Evolutionary conservation across 2,113 vertebrate genomes (phyloP).

Genomic region (Rousettus leschenaultii): DNA sequence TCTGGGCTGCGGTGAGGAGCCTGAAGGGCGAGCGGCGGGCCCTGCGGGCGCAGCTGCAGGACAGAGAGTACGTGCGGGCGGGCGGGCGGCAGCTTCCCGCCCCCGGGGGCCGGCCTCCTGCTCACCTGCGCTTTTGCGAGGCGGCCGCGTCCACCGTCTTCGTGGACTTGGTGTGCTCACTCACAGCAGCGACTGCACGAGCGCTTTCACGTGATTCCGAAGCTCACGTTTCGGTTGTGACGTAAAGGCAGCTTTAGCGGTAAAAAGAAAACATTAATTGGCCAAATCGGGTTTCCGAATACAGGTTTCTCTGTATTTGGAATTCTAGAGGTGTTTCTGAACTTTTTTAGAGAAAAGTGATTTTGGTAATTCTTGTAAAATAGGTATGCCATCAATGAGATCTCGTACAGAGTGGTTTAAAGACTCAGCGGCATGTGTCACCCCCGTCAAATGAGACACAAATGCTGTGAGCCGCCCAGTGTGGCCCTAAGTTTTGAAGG

Average conservation of each 20-base stretch:
- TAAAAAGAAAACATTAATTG: not conserved
- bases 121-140: accelerated
- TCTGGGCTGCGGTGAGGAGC: conserved; percentile 78
- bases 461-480: not conserved
- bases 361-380: not conserved
- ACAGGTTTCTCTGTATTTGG: accelerated
- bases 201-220: not conserved
- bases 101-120: too few relatives aligned
- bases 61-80: conserved; percentile 84
- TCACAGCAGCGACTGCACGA: accelerated
- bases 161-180: too few relatives aligned
- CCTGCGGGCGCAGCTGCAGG: conserved; percentile 82
- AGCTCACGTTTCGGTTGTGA: not conserved
- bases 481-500: not conserved
- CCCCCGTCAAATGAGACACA: too few relatives aligned
- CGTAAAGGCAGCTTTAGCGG: not conserved
- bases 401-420: not conserved
- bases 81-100: too few relatives aligned
- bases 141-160: not conserved
- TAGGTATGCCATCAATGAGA: not conserved
- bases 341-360: not conserved
- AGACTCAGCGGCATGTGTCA: not conserved
- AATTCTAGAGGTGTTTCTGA: not conserved
- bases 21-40: conserved; percentile 80
- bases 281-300: accelerated